Evolutionary conservation across 2,113 vertebrate species (phyloP).

Genomic region (Ictalurus furcatus): DNA sequence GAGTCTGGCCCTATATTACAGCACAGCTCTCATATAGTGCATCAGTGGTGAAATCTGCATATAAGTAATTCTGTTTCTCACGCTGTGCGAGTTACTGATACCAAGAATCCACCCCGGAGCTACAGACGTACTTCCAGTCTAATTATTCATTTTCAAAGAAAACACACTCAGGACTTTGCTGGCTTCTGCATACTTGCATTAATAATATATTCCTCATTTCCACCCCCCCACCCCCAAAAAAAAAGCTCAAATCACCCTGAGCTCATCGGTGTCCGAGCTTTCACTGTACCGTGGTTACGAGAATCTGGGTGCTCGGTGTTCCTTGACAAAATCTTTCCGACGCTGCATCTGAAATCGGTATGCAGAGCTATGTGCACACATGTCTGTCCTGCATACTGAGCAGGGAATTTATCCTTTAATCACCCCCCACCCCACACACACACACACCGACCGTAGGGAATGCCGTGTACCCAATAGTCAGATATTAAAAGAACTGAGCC

Average conservation of each 20-base stretch:
- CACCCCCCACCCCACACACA: slow-evolving; percentile 18
- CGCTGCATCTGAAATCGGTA: slow-evolving; percentile 36
- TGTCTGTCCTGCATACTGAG: slow-evolving; percentile 45
- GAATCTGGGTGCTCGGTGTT: slow-evolving; percentile 8
- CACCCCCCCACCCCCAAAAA: too few relatives aligned
- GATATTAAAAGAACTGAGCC: slow-evolving; percentile 1
- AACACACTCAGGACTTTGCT: slow-evolving; percentile 13
- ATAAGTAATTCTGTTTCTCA: slow-evolving; percentile 15
- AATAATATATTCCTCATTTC: slow-evolving; percentile 18
- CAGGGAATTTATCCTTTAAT: slow-evolving; percentile 11
- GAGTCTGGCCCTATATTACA: not conserved
- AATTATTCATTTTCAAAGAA: slow-evolving; percentile 35
- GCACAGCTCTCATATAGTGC: not conserved
- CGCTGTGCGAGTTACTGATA: slow-evolving; percentile 29
- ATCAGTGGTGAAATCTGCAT: not conserved
- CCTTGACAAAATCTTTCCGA: not conserved
- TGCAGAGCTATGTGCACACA: slow-evolving; percentile 45
- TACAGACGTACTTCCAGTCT: slow-evolving; percentile 21
- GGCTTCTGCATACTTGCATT: slow-evolving; percentile 18
- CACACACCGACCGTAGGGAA: slow-evolving; percentile 60
- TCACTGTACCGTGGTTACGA: not conserved
- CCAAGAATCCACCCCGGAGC: slow-evolving; percentile 21
- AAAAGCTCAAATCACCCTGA: not conserved
- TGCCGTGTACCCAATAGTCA: slow-evolving; percentile 43
- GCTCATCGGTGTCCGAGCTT: not conserved